phyloP scores from a whole-genome alignment of 92 coral and sea anemone genomes.

The Umimayanthus kanabou region DNA sequence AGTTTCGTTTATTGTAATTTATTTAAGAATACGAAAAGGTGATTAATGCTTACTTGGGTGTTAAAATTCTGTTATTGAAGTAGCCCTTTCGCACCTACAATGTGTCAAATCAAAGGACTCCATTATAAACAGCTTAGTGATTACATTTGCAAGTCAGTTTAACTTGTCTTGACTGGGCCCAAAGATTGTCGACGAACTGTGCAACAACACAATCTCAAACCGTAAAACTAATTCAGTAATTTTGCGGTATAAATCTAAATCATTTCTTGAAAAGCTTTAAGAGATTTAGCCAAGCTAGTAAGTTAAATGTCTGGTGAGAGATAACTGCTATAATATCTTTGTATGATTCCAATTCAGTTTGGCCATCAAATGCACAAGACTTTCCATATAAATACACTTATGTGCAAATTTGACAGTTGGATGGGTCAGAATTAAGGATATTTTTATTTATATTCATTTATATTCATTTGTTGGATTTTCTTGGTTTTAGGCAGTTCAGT shows the following conservation, averaged over 20 bases:
- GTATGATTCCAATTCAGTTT: neutral
- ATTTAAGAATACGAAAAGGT: slow-evolving; percentile 6
- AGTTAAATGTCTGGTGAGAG: neutral
- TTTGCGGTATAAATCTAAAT: neutral
- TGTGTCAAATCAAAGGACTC: slow-evolving; percentile 10
- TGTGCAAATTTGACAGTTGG: neutral
- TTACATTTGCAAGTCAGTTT: slow-evolving; percentile 15
- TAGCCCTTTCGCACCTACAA: slow-evolving; percentile 13
- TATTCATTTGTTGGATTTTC: neutral
- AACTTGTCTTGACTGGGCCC: too few species aligned
- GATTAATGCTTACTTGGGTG: slow-evolving; percentile 25
- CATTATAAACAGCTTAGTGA: neutral
- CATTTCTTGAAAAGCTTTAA: neutral
- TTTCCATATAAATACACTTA: neutral
- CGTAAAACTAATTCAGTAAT: neutral
- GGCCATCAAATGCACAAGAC: neutral
- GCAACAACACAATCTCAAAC: neutral
- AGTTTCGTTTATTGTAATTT: neutral
- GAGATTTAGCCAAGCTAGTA: neutral
- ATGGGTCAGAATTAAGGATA: neutral
- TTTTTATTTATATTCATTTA: too few species aligned
- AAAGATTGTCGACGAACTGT: too few species aligned
- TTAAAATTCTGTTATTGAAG: slow-evolving; percentile 15
- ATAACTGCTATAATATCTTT: too few species aligned
- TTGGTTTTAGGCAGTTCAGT: neutral